phyloP scores from a whole-genome alignment of 2,113 vertebrate genomes.

The Platichthys stellatus region DNA sequence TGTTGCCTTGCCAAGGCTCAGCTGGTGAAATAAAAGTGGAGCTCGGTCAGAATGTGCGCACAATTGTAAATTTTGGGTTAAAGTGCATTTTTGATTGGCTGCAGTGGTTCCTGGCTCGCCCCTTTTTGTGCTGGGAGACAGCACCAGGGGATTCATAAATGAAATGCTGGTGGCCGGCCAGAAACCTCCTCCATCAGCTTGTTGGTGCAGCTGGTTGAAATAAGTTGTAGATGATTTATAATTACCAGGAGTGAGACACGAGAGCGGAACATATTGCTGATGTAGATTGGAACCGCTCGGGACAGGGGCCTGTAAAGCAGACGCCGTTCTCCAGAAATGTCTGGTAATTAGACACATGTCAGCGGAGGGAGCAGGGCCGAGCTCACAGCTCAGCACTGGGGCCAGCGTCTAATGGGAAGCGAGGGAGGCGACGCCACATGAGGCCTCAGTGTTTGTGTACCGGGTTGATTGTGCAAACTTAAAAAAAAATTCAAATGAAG shows the following conservation, averaged over 20 bases:
- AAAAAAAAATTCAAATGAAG: background rate
- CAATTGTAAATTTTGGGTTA: constrained; percentile 68
- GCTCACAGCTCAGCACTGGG: constrained; percentile 8
- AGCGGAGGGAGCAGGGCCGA: constrained; percentile 30
- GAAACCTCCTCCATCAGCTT: constrained; percentile 73
- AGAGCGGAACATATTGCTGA: constrained; percentile 42
- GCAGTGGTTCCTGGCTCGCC: constrained; percentile 74
- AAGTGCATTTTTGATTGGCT: constrained; percentile 78
- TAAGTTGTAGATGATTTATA: constrained; percentile 73
- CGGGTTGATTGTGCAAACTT: background rate
- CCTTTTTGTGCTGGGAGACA: constrained; percentile 68
- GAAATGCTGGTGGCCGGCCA: constrained; percentile 71
- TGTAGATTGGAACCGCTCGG: constrained; percentile 41
- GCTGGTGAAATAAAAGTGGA: constrained; percentile 72
- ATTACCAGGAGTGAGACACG: constrained; percentile 66
- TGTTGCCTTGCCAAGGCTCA: constrained; percentile 65
- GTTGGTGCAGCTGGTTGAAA: constrained; percentile 82
- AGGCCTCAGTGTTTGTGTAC: background rate
- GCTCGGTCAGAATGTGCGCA: constrained; percentile 66
- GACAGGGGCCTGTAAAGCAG: constrained; percentile 27
- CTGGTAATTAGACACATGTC: constrained; percentile 59
- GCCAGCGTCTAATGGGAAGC: constrained; percentile 3
- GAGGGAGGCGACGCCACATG: background rate
- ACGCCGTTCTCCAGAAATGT: constrained; percentile 34
- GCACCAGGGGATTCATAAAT: constrained; percentile 78